Conservation (phyloP, 2,113 vertebrate species). For the Tupaia tana region DNA sequence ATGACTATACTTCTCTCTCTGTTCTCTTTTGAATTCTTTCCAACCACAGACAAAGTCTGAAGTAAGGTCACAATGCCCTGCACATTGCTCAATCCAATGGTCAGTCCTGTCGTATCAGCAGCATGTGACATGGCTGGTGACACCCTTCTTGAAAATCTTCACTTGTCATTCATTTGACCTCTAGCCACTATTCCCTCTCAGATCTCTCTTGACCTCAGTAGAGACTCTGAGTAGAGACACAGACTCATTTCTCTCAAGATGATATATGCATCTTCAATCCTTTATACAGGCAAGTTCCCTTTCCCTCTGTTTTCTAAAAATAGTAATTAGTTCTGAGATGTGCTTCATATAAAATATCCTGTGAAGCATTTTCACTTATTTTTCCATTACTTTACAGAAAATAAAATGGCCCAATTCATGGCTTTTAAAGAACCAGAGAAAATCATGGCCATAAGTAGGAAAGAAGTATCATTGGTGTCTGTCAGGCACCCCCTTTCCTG, state of each 20-base stretch:
- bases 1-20: background rate
- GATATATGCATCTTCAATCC: background rate
- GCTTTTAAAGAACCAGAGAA: constrained; percentile 42
- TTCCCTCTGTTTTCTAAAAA: constrained; percentile 55
- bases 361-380: background rate
- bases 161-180: background rate
- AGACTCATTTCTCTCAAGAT: background rate
- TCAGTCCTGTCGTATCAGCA: background rate
- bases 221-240: no score
- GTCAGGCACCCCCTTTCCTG: background rate
- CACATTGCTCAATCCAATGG: background rate
- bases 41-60: background rate
- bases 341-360: constrained; percentile 17
- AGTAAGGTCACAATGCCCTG: background rate
- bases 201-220: background rate
- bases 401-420: background rate
- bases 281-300: background rate
- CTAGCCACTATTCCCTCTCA: background rate
- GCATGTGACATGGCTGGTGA: background rate
- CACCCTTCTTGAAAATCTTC: background rate
- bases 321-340: constrained; percentile 42
- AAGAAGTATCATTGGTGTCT: background rate
- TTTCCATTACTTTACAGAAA: constrained; percentile 6
- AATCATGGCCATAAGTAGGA: background rate
- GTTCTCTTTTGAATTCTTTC: background rate